Evolutionary conservation across 2,888 invertebrate genomes (phyloP).

Genomic region (Chirona hameri): DNA sequence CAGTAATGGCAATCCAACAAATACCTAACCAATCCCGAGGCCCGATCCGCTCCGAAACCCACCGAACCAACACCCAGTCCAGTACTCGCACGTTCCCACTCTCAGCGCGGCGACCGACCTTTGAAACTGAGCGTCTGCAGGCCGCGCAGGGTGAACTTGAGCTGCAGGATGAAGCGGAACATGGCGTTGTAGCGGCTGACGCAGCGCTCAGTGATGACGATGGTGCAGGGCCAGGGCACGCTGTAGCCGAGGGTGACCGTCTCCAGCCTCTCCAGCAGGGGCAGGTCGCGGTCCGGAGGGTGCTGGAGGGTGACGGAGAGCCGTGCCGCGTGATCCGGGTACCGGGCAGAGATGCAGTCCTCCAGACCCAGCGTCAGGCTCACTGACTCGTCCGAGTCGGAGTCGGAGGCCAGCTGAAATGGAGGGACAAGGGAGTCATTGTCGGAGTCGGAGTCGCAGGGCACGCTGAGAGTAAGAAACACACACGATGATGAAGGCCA

Average conservation of each 20-base stretch:
- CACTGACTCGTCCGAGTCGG: conserved; percentile 28
- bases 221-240: conserved; percentile 34
- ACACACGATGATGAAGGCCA: too few species aligned
- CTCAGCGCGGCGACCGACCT: neutral
- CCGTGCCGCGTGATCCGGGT: conserved; percentile 46
- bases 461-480: too few species aligned
- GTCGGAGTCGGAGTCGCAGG: too few species aligned
- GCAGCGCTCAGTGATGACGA: conserved; percentile 46
- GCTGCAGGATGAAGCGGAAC: conserved; percentile 54
- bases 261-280: neutral
- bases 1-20: too few species aligned
- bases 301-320: neutral
- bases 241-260: neutral
- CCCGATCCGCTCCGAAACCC: too few species aligned
- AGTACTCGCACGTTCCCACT: too few species aligned
- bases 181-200: conserved; percentile 48
- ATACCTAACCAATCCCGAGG: too few species aligned
- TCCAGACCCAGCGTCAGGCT: conserved; percentile 46
- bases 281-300: neutral
- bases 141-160: conserved; percentile 56
- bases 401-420: conserved; percentile 29
- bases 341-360: conserved; percentile 51
- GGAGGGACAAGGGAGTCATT: conserved; percentile 1
- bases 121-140: conserved; percentile 49
- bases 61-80: too few species aligned